These are phyloP conservation scores for Orgyia antiqua DNA, from an alignment of 2,888 invertebrate genomes.

Conservation along the genomic window DNA sequence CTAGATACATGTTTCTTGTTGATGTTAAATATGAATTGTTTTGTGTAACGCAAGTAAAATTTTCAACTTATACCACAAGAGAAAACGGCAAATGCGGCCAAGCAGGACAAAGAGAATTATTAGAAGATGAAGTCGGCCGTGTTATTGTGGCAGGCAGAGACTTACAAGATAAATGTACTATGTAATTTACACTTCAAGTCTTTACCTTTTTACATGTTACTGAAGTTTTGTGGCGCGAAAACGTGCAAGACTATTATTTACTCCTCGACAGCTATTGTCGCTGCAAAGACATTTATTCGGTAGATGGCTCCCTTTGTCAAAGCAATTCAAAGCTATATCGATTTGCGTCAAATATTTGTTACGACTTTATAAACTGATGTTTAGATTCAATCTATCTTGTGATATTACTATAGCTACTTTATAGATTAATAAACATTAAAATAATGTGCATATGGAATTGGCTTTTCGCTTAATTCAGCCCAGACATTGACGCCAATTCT, in stretches of 20 bases:
- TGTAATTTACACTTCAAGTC: slow-evolving; percentile 68
- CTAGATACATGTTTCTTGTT: too few species aligned
- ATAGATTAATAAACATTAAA: too few species aligned
- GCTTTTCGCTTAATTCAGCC: too few species aligned
- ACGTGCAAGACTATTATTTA: slow-evolving; percentile 26
- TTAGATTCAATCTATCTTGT: too few species aligned
- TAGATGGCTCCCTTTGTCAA: not conserved
- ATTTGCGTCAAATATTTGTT: too few species aligned
- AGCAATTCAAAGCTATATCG: not conserved
- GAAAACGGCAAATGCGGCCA: slow-evolving; percentile 54
- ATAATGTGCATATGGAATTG: too few species aligned
- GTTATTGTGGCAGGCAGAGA: slow-evolving; percentile 66
- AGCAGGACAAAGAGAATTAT: slow-evolving; percentile 75
- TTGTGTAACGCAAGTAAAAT: too few species aligned
- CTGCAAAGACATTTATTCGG: not conserved
- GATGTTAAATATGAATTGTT: too few species aligned
- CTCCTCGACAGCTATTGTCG: slow-evolving; percentile 3
- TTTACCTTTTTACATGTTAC: slow-evolving; percentile 32
- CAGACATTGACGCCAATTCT: too few species aligned
- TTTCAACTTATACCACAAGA: slow-evolving; percentile 32
- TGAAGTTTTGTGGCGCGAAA: slow-evolving; percentile 26
- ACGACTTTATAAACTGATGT: too few species aligned
- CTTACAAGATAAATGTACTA: slow-evolving; percentile 61
- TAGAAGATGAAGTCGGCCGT: slow-evolving; percentile 75
- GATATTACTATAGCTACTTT: too few species aligned